Base-by-base conservation (phyloP, 1,140 invertebrate species). In the Zaprionus capensis region DNA sequence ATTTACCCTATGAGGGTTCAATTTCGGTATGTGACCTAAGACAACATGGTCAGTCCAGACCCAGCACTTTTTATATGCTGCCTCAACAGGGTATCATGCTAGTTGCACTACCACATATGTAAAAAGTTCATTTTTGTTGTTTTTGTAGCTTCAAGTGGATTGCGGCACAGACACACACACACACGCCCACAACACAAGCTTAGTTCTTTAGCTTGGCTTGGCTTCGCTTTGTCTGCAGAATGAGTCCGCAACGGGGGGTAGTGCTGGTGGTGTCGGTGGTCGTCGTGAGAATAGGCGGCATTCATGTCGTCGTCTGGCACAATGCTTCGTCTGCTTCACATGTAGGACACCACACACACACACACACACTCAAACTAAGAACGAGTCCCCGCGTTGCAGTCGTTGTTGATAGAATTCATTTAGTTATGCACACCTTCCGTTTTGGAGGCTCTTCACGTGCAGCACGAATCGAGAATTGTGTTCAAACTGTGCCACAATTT, bases 401-500 rank as follows among this genome's bases (percentile, higher is more conserved):
- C 41, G 51, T 61, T 51, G 36, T 62, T 87, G 84, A 87, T 88
- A 87, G 84, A 87, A 87, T 87, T 87, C 88, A 87, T 87, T 87
- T 87, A 88, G 83, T 87, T 87, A 87, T 87, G 83, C 83, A 87
- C 83, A 87, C 83, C 83, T 87, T 87, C 84, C 84, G 80, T 87
- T 87, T 81, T 84, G 76, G 76, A 87, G 85, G 78, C 80, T 87
- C 81, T 84, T 46, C n/a, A 88, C 84, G 84, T 87, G 84, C 82
- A 64, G 81, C 84, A 83, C 78, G 84, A 88, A 76, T 82, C 80
- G 69, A 83, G 55, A 38, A 34, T 34, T 34, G 31, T 80, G 74
- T 74, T 74, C 46, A n/a, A 51, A 17, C 9, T 73, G 55, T 72
- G 71, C 26, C 63, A 67, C 70, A 72, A 49, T 7, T 11, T 34